These are phyloP conservation scores for Aurelia sp. DNA, from an alignment of 30 jellyfish, hydroid and myxozoan genomes.

Conservation along the genomic window DNA sequence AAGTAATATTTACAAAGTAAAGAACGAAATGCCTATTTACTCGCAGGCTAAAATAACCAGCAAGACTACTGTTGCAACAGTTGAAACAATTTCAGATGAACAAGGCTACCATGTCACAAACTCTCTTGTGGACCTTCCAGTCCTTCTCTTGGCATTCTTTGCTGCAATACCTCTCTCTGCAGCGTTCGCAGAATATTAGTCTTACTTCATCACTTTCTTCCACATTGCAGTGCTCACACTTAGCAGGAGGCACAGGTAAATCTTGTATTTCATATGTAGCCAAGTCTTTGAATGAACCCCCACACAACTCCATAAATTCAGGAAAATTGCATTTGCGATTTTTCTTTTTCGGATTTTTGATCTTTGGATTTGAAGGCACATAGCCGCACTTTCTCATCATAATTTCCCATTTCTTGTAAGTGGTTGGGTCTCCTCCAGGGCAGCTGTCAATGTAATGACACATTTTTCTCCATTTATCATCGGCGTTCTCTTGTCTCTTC, in stretches of 20 bases:
- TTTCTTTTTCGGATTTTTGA: constrained; percentile 20
- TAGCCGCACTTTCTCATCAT: constrained; percentile 23
- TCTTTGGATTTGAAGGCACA: constrained; percentile 10
- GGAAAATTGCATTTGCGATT: constrained; percentile 25
- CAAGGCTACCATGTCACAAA: constrained; percentile 25
- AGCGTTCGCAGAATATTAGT: constrained; percentile 30
- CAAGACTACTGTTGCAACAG: no score
- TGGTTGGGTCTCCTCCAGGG: constrained; percentile 24
- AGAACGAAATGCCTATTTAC: no score
- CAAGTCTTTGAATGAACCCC: constrained; percentile 10
- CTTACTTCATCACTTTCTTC: constrained; percentile 3
- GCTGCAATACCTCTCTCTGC: constrained; percentile 41
- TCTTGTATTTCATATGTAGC: constrained; percentile 34
- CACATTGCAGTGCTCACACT: constrained; percentile 12
- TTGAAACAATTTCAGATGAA: background rate
- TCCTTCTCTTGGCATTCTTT: constrained; percentile 35
- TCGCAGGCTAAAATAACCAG: no score
- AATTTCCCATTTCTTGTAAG: constrained; percentile 22
- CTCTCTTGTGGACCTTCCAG: constrained; percentile 34
- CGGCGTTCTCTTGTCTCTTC: constrained; percentile 16
- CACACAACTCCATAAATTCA: constrained; percentile 44
- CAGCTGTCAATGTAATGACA: constrained; percentile 9
- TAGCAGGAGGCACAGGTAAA: constrained; percentile 34
- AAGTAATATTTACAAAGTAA: no score
- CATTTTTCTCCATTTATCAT: constrained; percentile 12